Conservation (phyloP, 2,888 invertebrate species). For the Drosophila formosana region DNA sequence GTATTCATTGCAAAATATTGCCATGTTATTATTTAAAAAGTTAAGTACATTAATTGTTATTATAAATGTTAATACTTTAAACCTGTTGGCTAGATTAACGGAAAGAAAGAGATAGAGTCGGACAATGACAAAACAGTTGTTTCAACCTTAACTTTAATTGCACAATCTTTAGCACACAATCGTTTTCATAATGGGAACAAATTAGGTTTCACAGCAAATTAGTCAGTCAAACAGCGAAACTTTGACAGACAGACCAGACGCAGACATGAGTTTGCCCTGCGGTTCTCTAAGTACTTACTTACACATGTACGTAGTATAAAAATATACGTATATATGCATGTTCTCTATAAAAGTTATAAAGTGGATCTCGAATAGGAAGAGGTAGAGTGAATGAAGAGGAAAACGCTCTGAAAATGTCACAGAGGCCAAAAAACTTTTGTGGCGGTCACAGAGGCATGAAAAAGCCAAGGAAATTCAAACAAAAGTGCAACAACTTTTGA, state of each 20-base stretch:
- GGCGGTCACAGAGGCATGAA: constrained; percentile 57
- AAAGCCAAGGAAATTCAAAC: constrained; percentile 73
- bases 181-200: constrained; percentile 64
- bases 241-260: constrained; percentile 64
- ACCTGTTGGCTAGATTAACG: background rate
- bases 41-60: background rate
- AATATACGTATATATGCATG: constrained; percentile 28
- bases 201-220: constrained; percentile 78
- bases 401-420: constrained; percentile 56
- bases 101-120: constrained; percentile 4
- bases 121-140: constrained; percentile 44
- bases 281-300: constrained; percentile 43
- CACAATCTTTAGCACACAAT: constrained; percentile 13
- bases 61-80: background rate
- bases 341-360: constrained; percentile 64
- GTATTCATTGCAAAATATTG: background rate
- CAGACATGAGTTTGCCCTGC: constrained; percentile 60
- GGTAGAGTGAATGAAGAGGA: constrained; percentile 22
- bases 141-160: constrained; percentile 27
- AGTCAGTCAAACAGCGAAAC: constrained; percentile 73
- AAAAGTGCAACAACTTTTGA: constrained; percentile 76
- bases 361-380: constrained; percentile 13
- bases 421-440: constrained; percentile 57
- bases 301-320: constrained; percentile 12
- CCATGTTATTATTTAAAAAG: background rate